Evolutionary conservation across 37 sponge, comb jelly and placozoan genomes (phyloP), one percentile per base, ranked within the genome.

Genomic region (Dysidea cf. avara): DNA sequence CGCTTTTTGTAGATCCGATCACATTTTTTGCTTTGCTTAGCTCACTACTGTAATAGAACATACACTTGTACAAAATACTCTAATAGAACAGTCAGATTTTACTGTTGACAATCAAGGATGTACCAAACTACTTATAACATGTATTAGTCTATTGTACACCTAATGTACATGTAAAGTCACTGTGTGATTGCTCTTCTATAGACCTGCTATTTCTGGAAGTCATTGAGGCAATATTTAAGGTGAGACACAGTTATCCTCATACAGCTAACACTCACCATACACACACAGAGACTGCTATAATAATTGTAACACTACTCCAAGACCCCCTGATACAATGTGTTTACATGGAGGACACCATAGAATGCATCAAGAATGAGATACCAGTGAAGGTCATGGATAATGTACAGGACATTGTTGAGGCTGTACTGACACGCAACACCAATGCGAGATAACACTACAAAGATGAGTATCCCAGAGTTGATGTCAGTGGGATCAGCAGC

Each of bases 151-250:
- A n/a, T n/a, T n/a, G n/a, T n/a, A n/a, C n/a, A n/a, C n/a, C n/a
- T n/a, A n/a, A n/a, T n/a, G n/a, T n/a, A n/a, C n/a, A n/a, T n/a
- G n/a, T n/a, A n/a, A n/a, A n/a, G n/a, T n/a, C n/a, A n/a, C n/a
- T n/a, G n/a, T n/a, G n/a, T n/a, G n/a, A n/a, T n/a, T n/a, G n/a
- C n/a, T 33, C 31, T 29, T 52, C 20, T 21, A 50, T 72, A 94
- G 94, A 94, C 56, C 39, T 89, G 20, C 32, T 86, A 35, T 78
- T 94, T n/a, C 76, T 66, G 33, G 87, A 94, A 59, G 94, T 92
- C 18, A 22, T 79, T 16, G 80, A 78, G 17, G 61, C 82, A 16
- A 33, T 94, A 5, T 89, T 89, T 75, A 94, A 89, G 87, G 94
- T 94, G 20, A 39, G 76, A 24, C 7, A 18, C 14, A 39, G 2